These are phyloP conservation scores for Candidula unifasciata DNA, from an alignment of 2,888 invertebrate species.

Conservation along the genomic window DNA sequence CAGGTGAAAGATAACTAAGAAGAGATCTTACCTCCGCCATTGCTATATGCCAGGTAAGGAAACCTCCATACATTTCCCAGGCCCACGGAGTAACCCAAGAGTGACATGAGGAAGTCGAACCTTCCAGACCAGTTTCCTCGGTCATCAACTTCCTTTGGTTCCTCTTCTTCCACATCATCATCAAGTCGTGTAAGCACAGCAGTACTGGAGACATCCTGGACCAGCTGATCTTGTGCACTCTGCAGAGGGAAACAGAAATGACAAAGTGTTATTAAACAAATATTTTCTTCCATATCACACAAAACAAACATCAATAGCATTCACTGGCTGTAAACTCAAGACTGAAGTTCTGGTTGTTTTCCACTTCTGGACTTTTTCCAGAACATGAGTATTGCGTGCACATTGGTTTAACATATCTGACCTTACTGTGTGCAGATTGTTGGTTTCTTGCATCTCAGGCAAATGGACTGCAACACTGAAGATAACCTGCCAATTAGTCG, in stretches of 20 bases:
- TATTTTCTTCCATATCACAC: neutral
- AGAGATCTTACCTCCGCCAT: constrained; percentile 70
- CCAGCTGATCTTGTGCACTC: constrained; percentile 59
- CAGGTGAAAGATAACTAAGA: neutral
- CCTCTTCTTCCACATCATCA: constrained; percentile 67
- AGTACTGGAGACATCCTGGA: constrained; percentile 73
- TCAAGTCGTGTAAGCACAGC: constrained; percentile 66
- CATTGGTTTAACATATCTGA: too few species aligned
- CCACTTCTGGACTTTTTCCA: too few species aligned
- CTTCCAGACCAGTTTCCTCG: constrained; percentile 74
- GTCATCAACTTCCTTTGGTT: constrained; percentile 59
- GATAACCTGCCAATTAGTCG: too few species aligned
- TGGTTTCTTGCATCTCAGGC: too few species aligned
- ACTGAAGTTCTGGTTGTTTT: too few species aligned
- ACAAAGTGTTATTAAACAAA: neutral
- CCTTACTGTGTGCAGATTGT: too few species aligned
- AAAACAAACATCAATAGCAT: neutral
- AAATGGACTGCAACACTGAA: too few species aligned
- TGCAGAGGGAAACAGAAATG: constrained; percentile 27
- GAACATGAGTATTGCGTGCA: too few species aligned
- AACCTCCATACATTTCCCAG: constrained; percentile 81
- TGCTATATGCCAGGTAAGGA: constrained; percentile 80
- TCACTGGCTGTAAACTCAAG: too few species aligned
- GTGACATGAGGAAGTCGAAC: constrained; percentile 73
- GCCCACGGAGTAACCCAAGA: constrained; percentile 73